Evolutionary conservation across 2,888 invertebrate species (phyloP).

Genomic region (Craniophora ligustri): DNA sequence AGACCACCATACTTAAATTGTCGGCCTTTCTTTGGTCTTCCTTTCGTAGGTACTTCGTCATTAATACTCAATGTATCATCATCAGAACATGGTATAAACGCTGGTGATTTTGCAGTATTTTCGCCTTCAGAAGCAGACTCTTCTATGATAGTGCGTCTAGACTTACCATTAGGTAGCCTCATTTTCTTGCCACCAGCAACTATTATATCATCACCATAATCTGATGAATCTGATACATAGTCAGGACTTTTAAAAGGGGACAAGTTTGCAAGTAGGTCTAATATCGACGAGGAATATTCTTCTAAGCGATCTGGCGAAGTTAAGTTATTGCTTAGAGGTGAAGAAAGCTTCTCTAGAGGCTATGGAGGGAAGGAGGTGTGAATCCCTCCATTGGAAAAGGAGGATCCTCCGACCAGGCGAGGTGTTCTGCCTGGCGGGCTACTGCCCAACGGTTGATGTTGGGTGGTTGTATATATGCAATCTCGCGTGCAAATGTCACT

Average conservation of each 20-base stretch:
- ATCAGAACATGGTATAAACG: conserved; percentile 9
- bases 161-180: conserved; percentile 20
- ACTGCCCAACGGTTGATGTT: too few relatives aligned
- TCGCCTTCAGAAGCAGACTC: conserved; percentile 22
- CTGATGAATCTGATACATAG: conserved; percentile 18
- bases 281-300: conserved; percentile 24
- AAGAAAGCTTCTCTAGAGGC: conserved; percentile 21
- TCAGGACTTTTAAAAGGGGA: conserved; percentile 17
- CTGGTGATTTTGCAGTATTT: conserved; percentile 12
- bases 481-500: too few relatives aligned
- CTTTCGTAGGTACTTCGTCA: conserved; percentile 2
- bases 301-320: conserved; percentile 25
- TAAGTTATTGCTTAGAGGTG: conserved; percentile 15
- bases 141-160: conserved; percentile 16
- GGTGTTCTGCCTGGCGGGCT: too few relatives aligned
- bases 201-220: conserved; percentile 11
- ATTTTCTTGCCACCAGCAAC: conserved; percentile 21
- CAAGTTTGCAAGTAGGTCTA: conserved; percentile 23
- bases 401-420: too few relatives aligned
- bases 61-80: conserved; percentile 21
- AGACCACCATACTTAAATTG: conserved; percentile 13
- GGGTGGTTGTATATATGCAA: too few relatives aligned
- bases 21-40: conserved; percentile 13
- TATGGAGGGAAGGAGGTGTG: too few relatives aligned
- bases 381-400: too few relatives aligned